Conservation (phyloP, 2,113 vertebrate genomes). For the Mastomys natalensis region DNA sequence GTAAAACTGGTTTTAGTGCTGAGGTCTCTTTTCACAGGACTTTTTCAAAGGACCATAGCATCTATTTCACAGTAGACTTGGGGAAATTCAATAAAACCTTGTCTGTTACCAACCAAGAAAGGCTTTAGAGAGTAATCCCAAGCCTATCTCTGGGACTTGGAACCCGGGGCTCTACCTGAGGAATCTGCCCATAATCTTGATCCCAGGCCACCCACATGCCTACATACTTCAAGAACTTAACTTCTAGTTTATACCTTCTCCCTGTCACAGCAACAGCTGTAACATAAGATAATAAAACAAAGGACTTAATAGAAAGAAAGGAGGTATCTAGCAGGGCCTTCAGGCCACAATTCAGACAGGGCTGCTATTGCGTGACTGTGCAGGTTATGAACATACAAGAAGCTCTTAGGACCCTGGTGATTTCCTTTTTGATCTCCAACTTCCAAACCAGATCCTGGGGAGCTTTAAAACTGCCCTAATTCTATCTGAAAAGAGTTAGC, state of each 20-base stretch:
- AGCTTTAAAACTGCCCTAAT: constrained; percentile 49
- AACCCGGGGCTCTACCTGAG: neutral
- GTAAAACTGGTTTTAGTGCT: neutral
- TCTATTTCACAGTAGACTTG: neutral
- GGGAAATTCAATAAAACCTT: neutral
- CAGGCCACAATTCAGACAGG: neutral
- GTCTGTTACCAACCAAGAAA: neutral
- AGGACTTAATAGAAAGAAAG: neutral
- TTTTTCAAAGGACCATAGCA: too few relatives aligned
- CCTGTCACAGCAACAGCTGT: neutral
- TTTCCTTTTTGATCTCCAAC: constrained; percentile 64
- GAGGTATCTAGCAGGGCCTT: neutral
- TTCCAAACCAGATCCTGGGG: constrained; percentile 47
- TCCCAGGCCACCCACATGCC: neutral
- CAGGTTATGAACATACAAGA: constrained; percentile 37
- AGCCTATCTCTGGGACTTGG: neutral
- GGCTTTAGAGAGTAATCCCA: neutral
- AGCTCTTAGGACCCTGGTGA: neutral
- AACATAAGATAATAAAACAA: neutral
- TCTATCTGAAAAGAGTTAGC: constrained; percentile 62
- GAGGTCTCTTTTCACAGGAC: constrained; percentile 19
- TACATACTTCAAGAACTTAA: neutral
- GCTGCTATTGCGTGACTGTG: constrained; percentile 25
- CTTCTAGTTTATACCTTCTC: neutral
- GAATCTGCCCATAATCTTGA: neutral